Base-by-base conservation (phyloP, 2,113 vertebrate species). In the Syngnathus floridae region DNA sequence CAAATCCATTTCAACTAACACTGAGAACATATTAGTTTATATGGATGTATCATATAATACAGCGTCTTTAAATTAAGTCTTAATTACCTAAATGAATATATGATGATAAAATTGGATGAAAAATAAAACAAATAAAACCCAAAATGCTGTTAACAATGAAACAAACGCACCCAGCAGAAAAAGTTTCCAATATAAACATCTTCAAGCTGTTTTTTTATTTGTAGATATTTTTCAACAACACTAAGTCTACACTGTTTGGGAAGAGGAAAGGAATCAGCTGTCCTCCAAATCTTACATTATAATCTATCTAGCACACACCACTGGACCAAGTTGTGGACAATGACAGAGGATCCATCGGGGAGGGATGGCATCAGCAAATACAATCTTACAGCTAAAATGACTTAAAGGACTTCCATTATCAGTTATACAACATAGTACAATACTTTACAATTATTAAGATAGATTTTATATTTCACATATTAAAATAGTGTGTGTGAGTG, bases 381-480 rank as follows among this genome's bases (percentile, higher is more conserved):
- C 81, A 87, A 79, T 83, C 84, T 86, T 81, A 86, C 85, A 83
- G 78, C 82, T 86, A 83, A 84, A 78, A 43, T 71, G 74, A 74
- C 74, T 63, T 76, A 78, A 71, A 78, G 45, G 79, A 70, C 65
- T 70, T 66, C 73, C 26, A 73, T 81, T 76, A 77, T 86, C 74
- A 72, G 70, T 81, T 82, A 72, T 86, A 90, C 84, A 89, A 88
- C 88, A 86, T 85, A 79, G 88, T 78, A 85, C 38, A 70, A 78
- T 80, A 84, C 82, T 86, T 89, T 88, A 88, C 80, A 86, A 67
- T 81, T 84, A 82, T 87, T 89, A 87, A 90, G 86, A 90, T 91
- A 90, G 82, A 89, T 79, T 82, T 84, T 87, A 73, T 90, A 88
- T 82, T 87, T 87, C 89, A 90, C 86, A 90, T 89, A 87, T 84